A percentile compares a stretch with the other conserved stretches of the same genome.
phyloP scores from a whole-genome alignment of 2,888 invertebrate species.

The Stenchaetothrips biformis region DNA sequence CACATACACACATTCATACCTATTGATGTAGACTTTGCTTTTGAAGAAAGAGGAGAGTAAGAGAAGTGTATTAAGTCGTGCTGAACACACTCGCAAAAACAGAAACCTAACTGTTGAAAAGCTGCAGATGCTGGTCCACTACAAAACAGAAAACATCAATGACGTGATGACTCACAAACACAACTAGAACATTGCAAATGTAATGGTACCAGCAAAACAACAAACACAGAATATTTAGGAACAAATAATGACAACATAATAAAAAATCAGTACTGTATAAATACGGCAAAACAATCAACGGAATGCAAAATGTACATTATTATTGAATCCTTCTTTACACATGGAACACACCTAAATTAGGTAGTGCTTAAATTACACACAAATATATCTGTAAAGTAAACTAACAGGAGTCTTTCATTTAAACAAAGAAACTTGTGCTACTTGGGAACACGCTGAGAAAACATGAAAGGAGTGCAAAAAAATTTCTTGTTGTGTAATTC shows the following conservation, averaged over 20 bases:
- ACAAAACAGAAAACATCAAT: conserved; percentile 5
- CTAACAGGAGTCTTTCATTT: neutral
- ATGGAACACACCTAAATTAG: neutral
- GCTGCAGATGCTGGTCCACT: neutral
- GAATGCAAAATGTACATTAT: neutral
- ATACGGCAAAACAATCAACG: neutral
- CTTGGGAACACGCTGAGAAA: too few species aligned
- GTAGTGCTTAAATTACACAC: neutral
- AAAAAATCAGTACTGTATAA: neutral
- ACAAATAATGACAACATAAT: conserved; percentile 5
- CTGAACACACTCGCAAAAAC: neutral
- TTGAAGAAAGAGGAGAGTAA: neutral
- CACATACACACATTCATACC: conserved; percentile 18
- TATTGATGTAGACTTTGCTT: neutral
- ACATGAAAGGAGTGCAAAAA: too few species aligned
- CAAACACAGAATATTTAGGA: neutral
- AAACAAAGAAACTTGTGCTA: too few species aligned
- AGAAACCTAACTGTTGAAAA: neutral
- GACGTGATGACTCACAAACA: conserved; percentile 2
- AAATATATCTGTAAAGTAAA: neutral
- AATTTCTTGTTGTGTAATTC: too few species aligned
- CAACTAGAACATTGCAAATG: conserved; percentile 7
- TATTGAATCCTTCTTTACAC: neutral
- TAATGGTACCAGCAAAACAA: conserved; percentile 12
- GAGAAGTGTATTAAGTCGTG: neutral